phyloP scores from a whole-genome alignment of 2,888 invertebrate genomes.

The Stenodera caucasica region DNA sequence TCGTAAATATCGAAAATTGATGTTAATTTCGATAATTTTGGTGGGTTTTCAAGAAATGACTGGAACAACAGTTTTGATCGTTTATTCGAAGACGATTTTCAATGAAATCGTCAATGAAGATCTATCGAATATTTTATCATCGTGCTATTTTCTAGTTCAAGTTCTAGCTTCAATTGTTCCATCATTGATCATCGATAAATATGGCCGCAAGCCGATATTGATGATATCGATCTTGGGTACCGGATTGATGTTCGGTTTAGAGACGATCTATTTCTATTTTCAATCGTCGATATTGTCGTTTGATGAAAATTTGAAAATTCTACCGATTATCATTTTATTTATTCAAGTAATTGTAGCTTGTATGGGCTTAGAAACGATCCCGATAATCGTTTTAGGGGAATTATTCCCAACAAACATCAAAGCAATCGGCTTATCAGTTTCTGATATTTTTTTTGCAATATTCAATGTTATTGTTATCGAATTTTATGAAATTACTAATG shows the following conservation, averaged over 20 bases:
- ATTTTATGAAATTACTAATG: constrained; percentile 55
- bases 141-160: constrained; percentile 58
- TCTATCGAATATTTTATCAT: no score
- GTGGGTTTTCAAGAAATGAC: no score
- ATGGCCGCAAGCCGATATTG: constrained; percentile 60
- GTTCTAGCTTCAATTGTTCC: constrained; percentile 61
- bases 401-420: constrained; percentile 61
- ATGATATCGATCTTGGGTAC: constrained; percentile 57
- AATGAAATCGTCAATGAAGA: no score
- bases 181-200: constrained; percentile 61
- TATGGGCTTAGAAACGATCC: constrained; percentile 59
- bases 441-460: constrained; percentile 59
- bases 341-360: constrained; percentile 58
- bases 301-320: constrained; percentile 43
- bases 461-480: constrained; percentile 56
- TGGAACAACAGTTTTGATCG: no score
- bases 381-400: constrained; percentile 59
- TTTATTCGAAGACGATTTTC: no score
- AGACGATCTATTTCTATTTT: constrained; percentile 56
- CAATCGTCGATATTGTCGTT: constrained; percentile 50
- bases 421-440: constrained; percentile 60
- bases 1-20: no score
- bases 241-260: constrained; percentile 51
- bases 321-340: constrained; percentile 57
- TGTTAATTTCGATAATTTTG: no score